A percentile compares a stretch with the other conserved stretches of the same genome.
Evolutionary conservation across 92 coral and sea anemone species (phyloP).

Genomic region (Pocillopora grandis): DNA sequence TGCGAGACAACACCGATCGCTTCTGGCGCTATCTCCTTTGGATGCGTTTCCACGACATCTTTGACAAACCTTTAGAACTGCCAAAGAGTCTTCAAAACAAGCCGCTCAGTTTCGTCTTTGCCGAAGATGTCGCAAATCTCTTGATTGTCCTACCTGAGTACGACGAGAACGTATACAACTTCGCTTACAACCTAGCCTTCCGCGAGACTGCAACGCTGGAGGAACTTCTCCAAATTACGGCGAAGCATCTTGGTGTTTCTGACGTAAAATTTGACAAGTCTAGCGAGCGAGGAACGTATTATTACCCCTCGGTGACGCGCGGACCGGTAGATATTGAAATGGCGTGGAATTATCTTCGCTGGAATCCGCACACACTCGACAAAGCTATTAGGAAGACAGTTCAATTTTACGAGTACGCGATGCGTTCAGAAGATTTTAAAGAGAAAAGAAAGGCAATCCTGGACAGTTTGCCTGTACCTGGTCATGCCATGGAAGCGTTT

Average conservation of each 20-base stretch:
- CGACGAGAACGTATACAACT: slow-evolving; percentile 50
- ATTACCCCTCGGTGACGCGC: slow-evolving; percentile 85
- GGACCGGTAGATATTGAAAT: slow-evolving; percentile 85
- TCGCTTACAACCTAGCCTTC: slow-evolving; percentile 87
- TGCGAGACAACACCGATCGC: slow-evolving; percentile 94
- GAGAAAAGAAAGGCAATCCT: slow-evolving; percentile 73
- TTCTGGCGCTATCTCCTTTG: slow-evolving; percentile 94
- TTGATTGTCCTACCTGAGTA: slow-evolving; percentile 54
- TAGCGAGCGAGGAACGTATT: slow-evolving; percentile 47
- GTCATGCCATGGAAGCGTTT: slow-evolving; percentile 60
- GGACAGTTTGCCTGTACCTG: slow-evolving; percentile 50
- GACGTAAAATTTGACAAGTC: slow-evolving; percentile 71
- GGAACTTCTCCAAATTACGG: slow-evolving; percentile 70
- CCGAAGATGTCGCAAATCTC: slow-evolving; percentile 77
- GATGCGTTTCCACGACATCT: slow-evolving; percentile 80
- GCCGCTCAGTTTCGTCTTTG: slow-evolving; percentile 79
- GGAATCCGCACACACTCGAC: slow-evolving; percentile 74
- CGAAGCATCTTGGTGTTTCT: slow-evolving; percentile 64
- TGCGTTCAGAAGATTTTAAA: slow-evolving; percentile 73
- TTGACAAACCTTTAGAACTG: slow-evolving; percentile 63
- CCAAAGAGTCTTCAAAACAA: slow-evolving; percentile 71
- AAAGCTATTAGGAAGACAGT: slow-evolving; percentile 63
- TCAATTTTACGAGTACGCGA: slow-evolving; percentile 84
- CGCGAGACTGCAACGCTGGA: slow-evolving; percentile 77
- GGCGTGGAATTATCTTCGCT: slow-evolving; percentile 62